These are phyloP conservation scores for Tragelaphus scriptus DNA, from an alignment of 2,113 vertebrate genomes.

Conservation along the genomic window DNA sequence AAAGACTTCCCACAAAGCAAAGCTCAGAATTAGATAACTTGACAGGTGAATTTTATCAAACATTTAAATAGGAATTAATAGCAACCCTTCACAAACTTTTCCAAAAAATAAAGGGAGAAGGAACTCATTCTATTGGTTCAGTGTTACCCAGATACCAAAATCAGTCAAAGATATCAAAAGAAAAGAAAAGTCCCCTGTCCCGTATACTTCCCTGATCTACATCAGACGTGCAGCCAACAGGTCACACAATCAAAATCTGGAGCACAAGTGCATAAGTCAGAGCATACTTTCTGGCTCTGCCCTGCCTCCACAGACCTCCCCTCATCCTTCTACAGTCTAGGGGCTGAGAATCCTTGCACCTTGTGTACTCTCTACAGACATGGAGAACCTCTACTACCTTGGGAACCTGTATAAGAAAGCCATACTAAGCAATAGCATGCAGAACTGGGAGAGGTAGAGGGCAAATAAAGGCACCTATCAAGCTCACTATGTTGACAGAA, in stretches of 20 bases:
- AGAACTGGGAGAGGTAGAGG: conserved; percentile 92
- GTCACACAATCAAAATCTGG: neutral
- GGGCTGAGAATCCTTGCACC: accelerated
- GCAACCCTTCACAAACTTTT: neutral
- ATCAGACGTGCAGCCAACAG: neutral
- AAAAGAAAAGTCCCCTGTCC: neutral
- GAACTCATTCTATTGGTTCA: neutral
- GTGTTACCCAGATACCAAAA: neutral
- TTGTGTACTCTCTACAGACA: neutral
- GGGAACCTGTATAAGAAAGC: conserved; percentile 88
- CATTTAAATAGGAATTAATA: neutral
- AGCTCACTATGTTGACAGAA: conserved; percentile 93
- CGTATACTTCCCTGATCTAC: neutral
- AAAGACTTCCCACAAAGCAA: neutral
- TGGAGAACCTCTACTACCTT: conserved; percentile 79
- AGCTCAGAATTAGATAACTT: neutral
- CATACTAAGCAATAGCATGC: conserved; percentile 85
- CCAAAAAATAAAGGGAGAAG: neutral
- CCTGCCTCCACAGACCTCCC: neutral
- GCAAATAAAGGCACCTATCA: conserved; percentile 95
- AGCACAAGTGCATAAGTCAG: neutral
- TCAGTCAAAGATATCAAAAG: neutral
- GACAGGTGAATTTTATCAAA: neutral
- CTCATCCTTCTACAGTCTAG: neutral
- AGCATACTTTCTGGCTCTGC: neutral